phyloP scores from a whole-genome alignment of 2,797 vertebrate genomes.

The Artibeus lituratus region DNA sequence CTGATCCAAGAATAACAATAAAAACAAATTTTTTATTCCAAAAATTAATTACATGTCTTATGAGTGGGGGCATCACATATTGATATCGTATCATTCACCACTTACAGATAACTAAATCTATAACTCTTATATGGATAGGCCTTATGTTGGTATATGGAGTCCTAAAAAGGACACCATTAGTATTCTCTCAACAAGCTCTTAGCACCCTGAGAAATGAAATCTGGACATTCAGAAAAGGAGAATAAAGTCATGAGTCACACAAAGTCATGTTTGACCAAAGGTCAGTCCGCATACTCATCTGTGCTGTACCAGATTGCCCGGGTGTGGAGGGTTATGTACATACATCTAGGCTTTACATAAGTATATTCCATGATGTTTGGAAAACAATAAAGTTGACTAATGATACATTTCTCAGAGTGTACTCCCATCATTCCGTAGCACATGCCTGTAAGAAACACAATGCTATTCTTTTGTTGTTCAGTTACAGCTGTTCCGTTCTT shows the following conservation, averaged over 20 bases:
- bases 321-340: too few species aligned
- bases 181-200: not conserved
- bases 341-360: not conserved
- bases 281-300: not conserved
- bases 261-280: not conserved
- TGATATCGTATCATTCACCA: not conserved
- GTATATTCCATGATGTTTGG: not conserved
- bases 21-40: not conserved
- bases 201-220: not conserved
- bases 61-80: not conserved
- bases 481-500: too few species aligned
- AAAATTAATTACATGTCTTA: not conserved
- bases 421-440: not conserved
- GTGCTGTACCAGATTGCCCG: not conserved
- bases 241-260: not conserved
- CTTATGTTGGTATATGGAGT: not conserved
- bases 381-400: not conserved
- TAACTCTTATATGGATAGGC: not conserved
- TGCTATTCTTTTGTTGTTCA: not conserved
- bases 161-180: not conserved
- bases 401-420: not conserved
- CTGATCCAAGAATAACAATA: not conserved
- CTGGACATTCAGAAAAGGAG: not conserved
- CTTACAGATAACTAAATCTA: not conserved
- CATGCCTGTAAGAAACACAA: not conserved